phyloP scores from a whole-genome alignment of 1,140 invertebrate species.

The Wasmannia auropunctata region DNA sequence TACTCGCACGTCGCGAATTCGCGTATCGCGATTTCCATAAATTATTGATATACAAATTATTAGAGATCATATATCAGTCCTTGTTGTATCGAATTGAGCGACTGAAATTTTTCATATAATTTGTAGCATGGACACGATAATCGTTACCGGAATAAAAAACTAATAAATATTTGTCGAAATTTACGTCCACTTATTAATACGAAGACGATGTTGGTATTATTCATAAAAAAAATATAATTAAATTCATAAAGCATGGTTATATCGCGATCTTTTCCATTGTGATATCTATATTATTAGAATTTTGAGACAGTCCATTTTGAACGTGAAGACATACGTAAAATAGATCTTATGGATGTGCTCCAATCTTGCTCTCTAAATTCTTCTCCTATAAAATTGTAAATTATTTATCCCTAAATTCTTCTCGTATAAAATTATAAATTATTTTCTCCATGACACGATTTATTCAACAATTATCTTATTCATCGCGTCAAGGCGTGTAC shows the following conservation, averaged over 20 bases:
- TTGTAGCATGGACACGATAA: background rate
- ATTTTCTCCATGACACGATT: background rate
- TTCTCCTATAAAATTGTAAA: background rate
- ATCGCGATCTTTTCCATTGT: background rate
- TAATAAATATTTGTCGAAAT: slow-evolving; percentile 4
- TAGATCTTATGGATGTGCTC: background rate
- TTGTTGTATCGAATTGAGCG: background rate
- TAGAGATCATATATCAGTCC: background rate
- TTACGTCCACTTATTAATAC: background rate
- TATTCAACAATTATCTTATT: background rate
- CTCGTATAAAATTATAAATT: background rate
- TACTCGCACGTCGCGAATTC: background rate
- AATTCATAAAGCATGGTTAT: background rate
- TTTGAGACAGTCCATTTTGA: background rate
- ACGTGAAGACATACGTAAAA: background rate
- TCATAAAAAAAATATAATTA: background rate
- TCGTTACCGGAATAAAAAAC: background rate
- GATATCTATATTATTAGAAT: background rate
- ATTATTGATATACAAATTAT: slow-evolving; percentile 30
- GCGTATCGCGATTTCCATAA: slow-evolving; percentile 11
- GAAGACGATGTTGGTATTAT: background rate
- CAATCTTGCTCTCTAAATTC: background rate
- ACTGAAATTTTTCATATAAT: background rate
- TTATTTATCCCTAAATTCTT: background rate
- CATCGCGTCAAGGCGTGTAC: background rate